Conservation (phyloP, 2,113 vertebrate species). For the Platichthys stellatus region DNA sequence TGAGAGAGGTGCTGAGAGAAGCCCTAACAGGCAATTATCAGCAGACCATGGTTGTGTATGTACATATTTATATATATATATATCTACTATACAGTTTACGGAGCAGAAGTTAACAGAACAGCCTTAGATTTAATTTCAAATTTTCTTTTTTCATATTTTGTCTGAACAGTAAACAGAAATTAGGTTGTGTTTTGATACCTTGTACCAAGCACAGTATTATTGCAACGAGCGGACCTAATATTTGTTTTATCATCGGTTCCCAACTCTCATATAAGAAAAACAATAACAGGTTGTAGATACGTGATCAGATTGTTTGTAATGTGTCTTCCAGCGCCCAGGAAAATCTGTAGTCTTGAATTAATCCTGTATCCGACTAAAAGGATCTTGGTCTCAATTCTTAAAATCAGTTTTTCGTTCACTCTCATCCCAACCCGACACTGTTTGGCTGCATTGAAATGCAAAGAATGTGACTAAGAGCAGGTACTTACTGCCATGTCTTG, state of each 20-base stretch:
- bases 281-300: not conserved
- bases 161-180: slow-evolving; percentile 64
- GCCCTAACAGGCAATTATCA: not conserved
- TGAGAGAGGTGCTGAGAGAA: not conserved
- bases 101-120: slow-evolving; percentile 72
- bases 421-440: not conserved
- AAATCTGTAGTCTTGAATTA: slow-evolving; percentile 5
- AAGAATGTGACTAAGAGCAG: slow-evolving; percentile 13
- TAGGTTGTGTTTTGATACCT: slow-evolving; percentile 72
- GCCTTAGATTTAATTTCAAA: slow-evolving; percentile 70
- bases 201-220: slow-evolving; percentile 84
- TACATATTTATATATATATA: slow-evolving; percentile 58
- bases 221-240: slow-evolving; percentile 44
- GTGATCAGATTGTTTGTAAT: slow-evolving; percentile 14
- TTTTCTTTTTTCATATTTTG: slow-evolving; percentile 58
- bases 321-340: not conserved
- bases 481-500: slow-evolving; percentile 27
- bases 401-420: not conserved
- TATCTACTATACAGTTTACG: slow-evolving; percentile 69
- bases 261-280: not conserved
- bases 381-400: not conserved
- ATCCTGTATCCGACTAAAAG: slow-evolving; percentile 4
- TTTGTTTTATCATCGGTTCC: slow-evolving; percentile 41
- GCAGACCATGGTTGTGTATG: slow-evolving; percentile 47
- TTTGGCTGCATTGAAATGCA: slow-evolving; percentile 29